These are phyloP conservation scores for Hypsibius dujardini DNA, from an alignment of 1,140 invertebrate species.

Conservation along the genomic window DNA sequence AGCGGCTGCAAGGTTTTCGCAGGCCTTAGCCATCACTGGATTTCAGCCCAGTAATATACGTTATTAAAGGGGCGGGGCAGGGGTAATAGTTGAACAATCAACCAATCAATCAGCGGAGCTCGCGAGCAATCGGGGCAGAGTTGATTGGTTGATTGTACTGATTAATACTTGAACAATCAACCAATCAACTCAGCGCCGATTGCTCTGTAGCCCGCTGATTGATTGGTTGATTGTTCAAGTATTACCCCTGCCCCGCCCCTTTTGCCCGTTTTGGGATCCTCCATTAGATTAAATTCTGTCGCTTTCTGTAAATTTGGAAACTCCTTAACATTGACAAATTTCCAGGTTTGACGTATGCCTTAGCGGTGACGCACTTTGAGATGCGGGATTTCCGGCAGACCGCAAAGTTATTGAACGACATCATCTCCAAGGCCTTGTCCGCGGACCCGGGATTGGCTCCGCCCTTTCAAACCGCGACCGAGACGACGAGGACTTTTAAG, in stretches of 20 bases:
- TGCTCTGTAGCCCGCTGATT: too few relatives aligned
- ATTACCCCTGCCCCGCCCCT: too few relatives aligned
- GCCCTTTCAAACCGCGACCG: slow-evolving; percentile 44
- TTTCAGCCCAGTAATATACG: slow-evolving; percentile 48
- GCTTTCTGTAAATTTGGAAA: too few relatives aligned
- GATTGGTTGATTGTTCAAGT: too few relatives aligned
- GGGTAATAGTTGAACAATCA: too few relatives aligned
- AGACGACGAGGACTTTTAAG: slow-evolving; percentile 63
- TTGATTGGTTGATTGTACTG: background rate
- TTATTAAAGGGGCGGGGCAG: too few relatives aligned
- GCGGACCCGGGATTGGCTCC: background rate
- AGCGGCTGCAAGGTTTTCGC: slow-evolving; percentile 76
- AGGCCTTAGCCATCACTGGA: slow-evolving; percentile 64
- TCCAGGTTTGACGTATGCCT: slow-evolving; percentile 48
- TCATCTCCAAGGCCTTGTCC: slow-evolving; percentile 59
- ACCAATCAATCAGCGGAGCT: too few relatives aligned
- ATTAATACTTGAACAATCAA: background rate
- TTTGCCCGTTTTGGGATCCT: background rate
- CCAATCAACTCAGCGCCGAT: too few relatives aligned
- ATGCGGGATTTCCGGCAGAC: slow-evolving; percentile 80
- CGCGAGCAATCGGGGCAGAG: too few relatives aligned
- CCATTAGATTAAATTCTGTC: slow-evolving; percentile 39
- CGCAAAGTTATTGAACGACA: slow-evolving; percentile 59
- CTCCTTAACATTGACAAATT: too few relatives aligned
- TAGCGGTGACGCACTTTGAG: slow-evolving; percentile 84